Conservation (phyloP, 2,888 invertebrate genomes). For the Plutella xylostella region DNA sequence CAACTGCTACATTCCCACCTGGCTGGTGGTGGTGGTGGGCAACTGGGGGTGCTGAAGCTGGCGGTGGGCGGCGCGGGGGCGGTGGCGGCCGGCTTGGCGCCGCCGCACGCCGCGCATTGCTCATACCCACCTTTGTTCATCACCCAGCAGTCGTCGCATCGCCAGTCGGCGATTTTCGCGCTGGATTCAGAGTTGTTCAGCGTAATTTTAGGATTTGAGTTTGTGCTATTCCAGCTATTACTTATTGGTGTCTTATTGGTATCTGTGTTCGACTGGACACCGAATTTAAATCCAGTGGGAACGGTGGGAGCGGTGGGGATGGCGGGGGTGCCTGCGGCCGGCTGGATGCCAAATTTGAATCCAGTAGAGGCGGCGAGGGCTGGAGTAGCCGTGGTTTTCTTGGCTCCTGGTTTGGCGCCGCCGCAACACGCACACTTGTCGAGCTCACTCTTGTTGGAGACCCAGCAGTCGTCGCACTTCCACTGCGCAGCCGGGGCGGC, state of each 20-base stretch:
- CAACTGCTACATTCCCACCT: slow-evolving; percentile 52
- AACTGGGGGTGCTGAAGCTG: slow-evolving; percentile 20
- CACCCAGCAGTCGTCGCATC: slow-evolving; percentile 3
- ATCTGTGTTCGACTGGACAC: not conserved
- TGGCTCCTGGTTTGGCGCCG: not conserved
- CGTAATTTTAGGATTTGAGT: no score
- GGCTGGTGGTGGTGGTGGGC: slow-evolving; percentile 23
- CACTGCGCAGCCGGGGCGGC: slow-evolving; percentile 20
- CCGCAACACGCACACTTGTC: slow-evolving; percentile 41
- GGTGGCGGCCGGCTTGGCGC: slow-evolving; percentile 21
- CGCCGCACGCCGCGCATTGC: slow-evolving; percentile 18
- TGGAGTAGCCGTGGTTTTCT: not conserved
- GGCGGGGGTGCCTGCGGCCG: no score
- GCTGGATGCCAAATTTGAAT: not conserved
- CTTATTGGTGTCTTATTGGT: no score
- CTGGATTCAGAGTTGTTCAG: not conserved
- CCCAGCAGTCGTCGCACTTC: slow-evolving; percentile 39
- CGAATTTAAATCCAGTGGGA: not conserved
- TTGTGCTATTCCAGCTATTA: not conserved
- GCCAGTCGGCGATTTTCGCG: not conserved
- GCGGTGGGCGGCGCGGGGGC: not conserved
- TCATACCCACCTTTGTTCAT: not conserved
- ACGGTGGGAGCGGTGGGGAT: not conserved
- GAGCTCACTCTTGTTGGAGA: slow-evolving; percentile 30
- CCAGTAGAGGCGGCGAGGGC: not conserved